phyloP scores from a whole-genome alignment of 2,113 vertebrate species.

The Conger conger region DNA sequence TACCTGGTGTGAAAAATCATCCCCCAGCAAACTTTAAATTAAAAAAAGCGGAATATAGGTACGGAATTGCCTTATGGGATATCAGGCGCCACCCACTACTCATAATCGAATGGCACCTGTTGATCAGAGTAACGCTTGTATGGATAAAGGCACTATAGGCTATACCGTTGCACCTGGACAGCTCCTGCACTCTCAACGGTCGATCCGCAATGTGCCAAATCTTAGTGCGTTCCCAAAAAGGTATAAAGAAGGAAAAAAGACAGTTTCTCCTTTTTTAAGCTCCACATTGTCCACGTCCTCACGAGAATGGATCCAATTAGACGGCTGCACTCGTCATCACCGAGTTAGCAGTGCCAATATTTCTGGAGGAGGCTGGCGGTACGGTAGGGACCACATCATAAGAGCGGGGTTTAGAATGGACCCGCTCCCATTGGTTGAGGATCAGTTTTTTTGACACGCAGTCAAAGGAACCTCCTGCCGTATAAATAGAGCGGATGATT shows the following conservation, averaged over 20 bases:
- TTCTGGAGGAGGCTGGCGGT: slow-evolving; percentile 71
- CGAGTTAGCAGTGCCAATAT: slow-evolving; percentile 69
- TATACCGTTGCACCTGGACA: background rate
- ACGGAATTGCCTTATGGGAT: background rate
- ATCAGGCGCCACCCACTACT: background rate
- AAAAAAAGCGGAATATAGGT: background rate
- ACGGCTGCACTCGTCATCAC: slow-evolving; percentile 81
- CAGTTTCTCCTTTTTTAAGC: slow-evolving; percentile 76
- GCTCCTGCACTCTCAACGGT: background rate
- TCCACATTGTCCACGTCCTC: slow-evolving; percentile 96
- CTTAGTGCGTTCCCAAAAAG: slow-evolving; percentile 27
- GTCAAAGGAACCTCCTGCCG: slow-evolving; percentile 86
- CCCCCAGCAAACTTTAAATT: background rate
- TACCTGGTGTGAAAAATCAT: background rate
- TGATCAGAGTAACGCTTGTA: background rate
- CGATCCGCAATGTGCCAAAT: background rate
- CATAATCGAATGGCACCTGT: background rate
- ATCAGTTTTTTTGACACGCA: slow-evolving; percentile 74
- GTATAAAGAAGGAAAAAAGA: slow-evolving; percentile 52
- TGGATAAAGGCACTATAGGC: background rate
- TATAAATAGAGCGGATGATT: slow-evolving; percentile 93
- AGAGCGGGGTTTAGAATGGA: slow-evolving; percentile 60
- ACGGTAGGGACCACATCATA: slow-evolving; percentile 65
- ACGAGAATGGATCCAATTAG: slow-evolving; percentile 99
- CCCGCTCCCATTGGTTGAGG: slow-evolving; percentile 78